phyloP scores from a whole-genome alignment of 2,888 invertebrate species.

The Asteroscopus sphinx region DNA sequence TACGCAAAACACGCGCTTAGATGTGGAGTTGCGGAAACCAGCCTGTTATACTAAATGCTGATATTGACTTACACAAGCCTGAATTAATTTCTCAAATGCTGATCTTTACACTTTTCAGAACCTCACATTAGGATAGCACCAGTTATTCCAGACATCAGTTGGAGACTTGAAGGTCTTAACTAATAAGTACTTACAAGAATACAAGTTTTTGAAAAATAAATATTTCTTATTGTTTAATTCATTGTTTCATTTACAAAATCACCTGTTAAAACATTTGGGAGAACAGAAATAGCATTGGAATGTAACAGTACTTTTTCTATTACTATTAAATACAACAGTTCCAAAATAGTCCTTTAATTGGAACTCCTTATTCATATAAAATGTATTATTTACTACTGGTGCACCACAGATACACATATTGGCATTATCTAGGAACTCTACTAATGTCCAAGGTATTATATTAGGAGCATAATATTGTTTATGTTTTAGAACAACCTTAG shows the following conservation, averaged over 20 bases:
- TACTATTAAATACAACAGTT: slow-evolving; percentile 77
- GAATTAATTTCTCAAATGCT: background rate
- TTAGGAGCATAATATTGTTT: slow-evolving; percentile 89
- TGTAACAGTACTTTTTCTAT: slow-evolving; percentile 76
- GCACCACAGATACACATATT: slow-evolving; percentile 91
- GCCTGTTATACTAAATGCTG: too few species aligned
- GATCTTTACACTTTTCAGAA: slow-evolving; percentile 82
- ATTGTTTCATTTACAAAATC: slow-evolving; percentile 30
- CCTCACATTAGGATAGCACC: slow-evolving; percentile 91
- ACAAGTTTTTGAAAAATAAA: slow-evolving; percentile 32
- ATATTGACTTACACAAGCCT: too few species aligned
- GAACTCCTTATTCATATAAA: slow-evolving; percentile 73
- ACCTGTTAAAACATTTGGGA: slow-evolving; percentile 78
- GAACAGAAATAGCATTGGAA: slow-evolving; percentile 92
- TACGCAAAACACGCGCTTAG: too few species aligned
- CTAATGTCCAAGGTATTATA: slow-evolving; percentile 90
- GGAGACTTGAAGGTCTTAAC: slow-evolving; percentile 88
- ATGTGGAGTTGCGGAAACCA: too few species aligned
- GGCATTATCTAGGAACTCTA: slow-evolving; percentile 90
- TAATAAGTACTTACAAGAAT: slow-evolving; percentile 46
- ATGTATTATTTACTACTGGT: slow-evolving; percentile 77
- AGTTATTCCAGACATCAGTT: slow-evolving; percentile 85
- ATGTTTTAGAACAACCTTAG: slow-evolving; percentile 85
- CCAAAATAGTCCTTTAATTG: slow-evolving; percentile 78
- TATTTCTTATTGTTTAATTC: slow-evolving; percentile 39